Conservation (phyloP, 2,797 vertebrate species). For the Macroramphosus scolopax region DNA sequence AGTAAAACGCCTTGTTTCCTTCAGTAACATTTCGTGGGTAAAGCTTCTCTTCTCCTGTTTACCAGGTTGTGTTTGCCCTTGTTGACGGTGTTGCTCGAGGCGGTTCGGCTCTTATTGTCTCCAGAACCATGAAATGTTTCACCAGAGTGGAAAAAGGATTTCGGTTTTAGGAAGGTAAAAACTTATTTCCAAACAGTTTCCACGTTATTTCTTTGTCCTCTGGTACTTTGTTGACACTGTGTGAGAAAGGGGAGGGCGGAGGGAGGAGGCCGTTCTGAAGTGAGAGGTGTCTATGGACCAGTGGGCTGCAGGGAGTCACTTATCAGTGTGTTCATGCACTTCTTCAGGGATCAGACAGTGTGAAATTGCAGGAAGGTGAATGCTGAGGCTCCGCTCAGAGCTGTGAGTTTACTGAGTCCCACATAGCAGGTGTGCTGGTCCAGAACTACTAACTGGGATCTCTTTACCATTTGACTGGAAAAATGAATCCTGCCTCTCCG, state of each 20-base stretch:
- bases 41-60: not conserved
- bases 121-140: not conserved
- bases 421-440: conserved; percentile 35
- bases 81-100: too few species aligned
- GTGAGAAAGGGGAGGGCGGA: conserved; percentile 3
- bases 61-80: too few species aligned
- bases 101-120: not conserved
- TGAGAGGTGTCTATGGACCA: conserved; percentile 44
- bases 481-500: conserved; percentile 24
- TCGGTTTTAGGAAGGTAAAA: not conserved
- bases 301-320: conserved; percentile 49
- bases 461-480: conserved; percentile 24
- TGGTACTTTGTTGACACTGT: conserved; percentile 31
- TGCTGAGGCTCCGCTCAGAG: conserved; percentile 42
- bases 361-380: conserved; percentile 73
- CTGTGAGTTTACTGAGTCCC: conserved; percentile 43
- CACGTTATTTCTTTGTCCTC: conserved; percentile 13
- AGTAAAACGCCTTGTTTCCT: too few species aligned
- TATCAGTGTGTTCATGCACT: conserved; percentile 69
- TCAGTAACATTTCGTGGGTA: too few species aligned
- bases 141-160: conserved; percentile 2
- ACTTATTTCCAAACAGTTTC: not conserved
- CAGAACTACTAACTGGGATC: conserved; percentile 32
- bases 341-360: conserved; percentile 63
- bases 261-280: conserved; percentile 42